Evolutionary conservation across 2,113 vertebrate species (phyloP).

Genomic region (Sebastes schlegelii): DNA sequence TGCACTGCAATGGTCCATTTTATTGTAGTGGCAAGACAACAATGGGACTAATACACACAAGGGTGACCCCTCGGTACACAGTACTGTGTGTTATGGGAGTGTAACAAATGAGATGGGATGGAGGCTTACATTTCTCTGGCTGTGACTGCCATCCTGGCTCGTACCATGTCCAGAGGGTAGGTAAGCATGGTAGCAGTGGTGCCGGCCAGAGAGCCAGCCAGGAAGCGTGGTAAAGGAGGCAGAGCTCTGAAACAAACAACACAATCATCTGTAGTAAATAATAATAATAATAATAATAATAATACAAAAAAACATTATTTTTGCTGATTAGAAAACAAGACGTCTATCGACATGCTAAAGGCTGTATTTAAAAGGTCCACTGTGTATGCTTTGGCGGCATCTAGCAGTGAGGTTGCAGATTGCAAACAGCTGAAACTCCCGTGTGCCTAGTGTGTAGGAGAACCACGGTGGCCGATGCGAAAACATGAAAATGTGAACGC

Average conservation of each 20-base stretch:
- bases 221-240: slow-evolving; percentile 91
- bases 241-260: slow-evolving; percentile 85
- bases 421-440: too few species aligned
- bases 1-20: background rate
- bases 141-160: slow-evolving; percentile 98
- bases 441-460: too few species aligned
- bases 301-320: too few species aligned
- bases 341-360: background rate
- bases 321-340: background rate
- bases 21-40: background rate
- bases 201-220: slow-evolving; percentile 95
- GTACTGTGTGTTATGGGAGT: background rate
- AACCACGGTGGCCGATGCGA: too few species aligned
- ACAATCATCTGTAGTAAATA: background rate
- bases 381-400: too few species aligned
- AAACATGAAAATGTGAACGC: too few species aligned
- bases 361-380: too few species aligned
- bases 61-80: background rate
- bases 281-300: background rate
- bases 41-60: background rate
- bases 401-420: too few species aligned
- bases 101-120: background rate
- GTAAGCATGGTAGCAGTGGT: slow-evolving; percentile 93
- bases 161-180: slow-evolving; percentile 96
- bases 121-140: slow-evolving; percentile 94